Percentiles rank a stretch among this genome's conserved stretches.
Evolutionary conservation across 1,140 invertebrate genomes (phyloP).

Genomic region (Ceratosolen solmsi): DNA sequence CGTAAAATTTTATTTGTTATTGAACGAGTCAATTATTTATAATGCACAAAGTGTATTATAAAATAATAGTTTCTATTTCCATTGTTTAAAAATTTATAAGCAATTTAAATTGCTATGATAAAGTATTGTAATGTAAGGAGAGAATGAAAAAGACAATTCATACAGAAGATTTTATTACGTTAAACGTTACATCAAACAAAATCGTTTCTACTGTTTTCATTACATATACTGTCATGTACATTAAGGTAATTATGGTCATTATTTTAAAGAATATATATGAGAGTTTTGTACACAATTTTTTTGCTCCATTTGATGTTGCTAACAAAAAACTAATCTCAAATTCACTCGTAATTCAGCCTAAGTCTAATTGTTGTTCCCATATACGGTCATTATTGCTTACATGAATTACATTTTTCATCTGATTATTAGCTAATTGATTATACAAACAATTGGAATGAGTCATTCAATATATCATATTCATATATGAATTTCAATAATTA

Average conservation of each 20-base stretch:
- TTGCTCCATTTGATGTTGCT: neutral
- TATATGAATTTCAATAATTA: slow-evolving; percentile 22
- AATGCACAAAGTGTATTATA: slow-evolving; percentile 37
- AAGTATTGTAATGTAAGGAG: slow-evolving; percentile 19
- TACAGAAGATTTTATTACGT: slow-evolving; percentile 35
- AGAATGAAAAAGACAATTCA: neutral
- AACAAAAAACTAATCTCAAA: slow-evolving; percentile 38
- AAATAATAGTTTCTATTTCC: neutral
- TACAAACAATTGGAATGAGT: neutral
- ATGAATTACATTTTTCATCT: slow-evolving; percentile 15
- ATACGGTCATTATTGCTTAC: slow-evolving; percentile 44
- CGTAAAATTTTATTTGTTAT: slow-evolving; percentile 19
- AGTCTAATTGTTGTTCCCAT: slow-evolving; percentile 45
- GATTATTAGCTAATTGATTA: slow-evolving; percentile 8
- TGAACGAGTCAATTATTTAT: slow-evolving; percentile 30
- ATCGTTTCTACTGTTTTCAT: slow-evolving; percentile 31
- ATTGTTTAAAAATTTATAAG: slow-evolving; percentile 13
- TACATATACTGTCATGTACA: slow-evolving; percentile 20
- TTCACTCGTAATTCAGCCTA: slow-evolving; percentile 17
- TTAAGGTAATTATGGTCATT: neutral
- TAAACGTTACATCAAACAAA: slow-evolving; percentile 20
- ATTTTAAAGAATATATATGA: neutral
- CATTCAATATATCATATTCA: slow-evolving; percentile 40
- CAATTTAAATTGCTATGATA: slow-evolving; percentile 28
- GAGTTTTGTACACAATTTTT: slow-evolving; percentile 29